These are phyloP conservation scores for Drosophila hamatofila DNA, from an alignment of 2,888 invertebrate species.

Conservation along the genomic window DNA sequence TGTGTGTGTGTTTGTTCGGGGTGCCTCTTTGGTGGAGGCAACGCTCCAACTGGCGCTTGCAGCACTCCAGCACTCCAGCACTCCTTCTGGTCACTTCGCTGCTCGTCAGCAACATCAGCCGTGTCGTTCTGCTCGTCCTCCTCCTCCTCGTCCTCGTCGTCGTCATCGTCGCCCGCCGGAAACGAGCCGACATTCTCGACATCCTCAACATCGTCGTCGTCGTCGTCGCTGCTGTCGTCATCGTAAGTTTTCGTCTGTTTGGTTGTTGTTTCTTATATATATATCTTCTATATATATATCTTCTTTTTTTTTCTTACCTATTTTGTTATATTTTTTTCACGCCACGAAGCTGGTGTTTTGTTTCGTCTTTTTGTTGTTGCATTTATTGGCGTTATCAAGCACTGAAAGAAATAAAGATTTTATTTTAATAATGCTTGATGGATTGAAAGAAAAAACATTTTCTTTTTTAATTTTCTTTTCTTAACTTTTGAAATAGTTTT, in stretches of 20 bases:
- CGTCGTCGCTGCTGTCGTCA: slow-evolving; percentile 45
- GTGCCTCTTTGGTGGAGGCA: slow-evolving; percentile 59
- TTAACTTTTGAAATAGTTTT: no score
- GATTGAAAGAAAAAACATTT: no score
- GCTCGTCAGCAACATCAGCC: slow-evolving; percentile 74
- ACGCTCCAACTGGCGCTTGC: slow-evolving; percentile 36
- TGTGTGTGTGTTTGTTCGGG: slow-evolving; percentile 10
- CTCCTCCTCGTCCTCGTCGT: slow-evolving; percentile 22
- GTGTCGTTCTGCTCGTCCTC: slow-evolving; percentile 14
- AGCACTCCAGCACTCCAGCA: no score
- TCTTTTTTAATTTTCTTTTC: no score
- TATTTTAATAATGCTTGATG: no score
- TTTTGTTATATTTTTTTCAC: slow-evolving; percentile 27
- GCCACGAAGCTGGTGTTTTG: slow-evolving; percentile 20
- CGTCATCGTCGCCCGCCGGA: slow-evolving; percentile 38
- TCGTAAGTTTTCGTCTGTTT: slow-evolving; percentile 63
- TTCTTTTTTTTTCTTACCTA: slow-evolving; percentile 9
- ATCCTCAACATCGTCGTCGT: slow-evolving; percentile 42
- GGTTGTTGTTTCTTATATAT: slow-evolving; percentile 15
- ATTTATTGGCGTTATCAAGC: slow-evolving; percentile 22
- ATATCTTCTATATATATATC: background rate
- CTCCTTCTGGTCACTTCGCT: slow-evolving; percentile 49
- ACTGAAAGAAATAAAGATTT: slow-evolving; percentile 21
- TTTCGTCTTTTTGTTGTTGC: slow-evolving; percentile 12
- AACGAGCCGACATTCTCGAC: slow-evolving; percentile 56